Conservation (phyloP, 1,140 invertebrate genomes). For the Agrypnia vestita region DNA sequence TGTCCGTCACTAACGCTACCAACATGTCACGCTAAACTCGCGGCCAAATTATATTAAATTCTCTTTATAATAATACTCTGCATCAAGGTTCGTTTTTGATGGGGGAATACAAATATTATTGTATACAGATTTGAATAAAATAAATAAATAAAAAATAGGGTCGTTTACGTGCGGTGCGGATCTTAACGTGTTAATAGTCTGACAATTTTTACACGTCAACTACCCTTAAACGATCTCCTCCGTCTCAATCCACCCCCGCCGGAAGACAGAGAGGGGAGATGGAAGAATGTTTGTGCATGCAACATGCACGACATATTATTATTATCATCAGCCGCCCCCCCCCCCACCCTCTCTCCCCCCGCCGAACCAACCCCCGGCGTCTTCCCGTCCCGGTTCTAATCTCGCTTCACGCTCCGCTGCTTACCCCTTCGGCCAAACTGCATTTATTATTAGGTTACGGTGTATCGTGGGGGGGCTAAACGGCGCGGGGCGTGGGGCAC, state of each 20-base stretch:
- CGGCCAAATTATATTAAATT: too few relatives aligned
- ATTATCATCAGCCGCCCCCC: constrained; percentile 10
- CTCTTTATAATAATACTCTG: too few relatives aligned
- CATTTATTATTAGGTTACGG: constrained; percentile 54
- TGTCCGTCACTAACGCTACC: too few relatives aligned
- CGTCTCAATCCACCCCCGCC: constrained; percentile 11
- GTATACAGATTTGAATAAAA: too few relatives aligned
- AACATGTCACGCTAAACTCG: too few relatives aligned
- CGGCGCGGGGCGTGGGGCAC: constrained; percentile 19
- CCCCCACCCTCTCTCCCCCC: too few relatives aligned
- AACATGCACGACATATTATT: constrained; percentile 40
- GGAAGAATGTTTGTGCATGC: constrained; percentile 23
- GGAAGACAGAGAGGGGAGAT: not conserved
- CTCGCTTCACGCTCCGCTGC: constrained; percentile 56
- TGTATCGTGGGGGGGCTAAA: constrained; percentile 31
- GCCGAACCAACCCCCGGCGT: too few relatives aligned
- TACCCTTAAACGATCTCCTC: constrained; percentile 37
- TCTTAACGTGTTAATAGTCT: constrained; percentile 22
- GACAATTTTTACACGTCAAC: constrained; percentile 48
- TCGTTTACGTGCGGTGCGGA: too few relatives aligned
- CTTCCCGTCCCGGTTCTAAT: constrained; percentile 45
- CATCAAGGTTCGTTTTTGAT: too few relatives aligned
- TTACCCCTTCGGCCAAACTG: constrained; percentile 49
- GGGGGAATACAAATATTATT: too few relatives aligned
- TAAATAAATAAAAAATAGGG: too few relatives aligned